These are phyloP conservation scores for Elgaria multicarinata DNA, from an alignment of 2,113 vertebrate species.

Conservation along the genomic window DNA sequence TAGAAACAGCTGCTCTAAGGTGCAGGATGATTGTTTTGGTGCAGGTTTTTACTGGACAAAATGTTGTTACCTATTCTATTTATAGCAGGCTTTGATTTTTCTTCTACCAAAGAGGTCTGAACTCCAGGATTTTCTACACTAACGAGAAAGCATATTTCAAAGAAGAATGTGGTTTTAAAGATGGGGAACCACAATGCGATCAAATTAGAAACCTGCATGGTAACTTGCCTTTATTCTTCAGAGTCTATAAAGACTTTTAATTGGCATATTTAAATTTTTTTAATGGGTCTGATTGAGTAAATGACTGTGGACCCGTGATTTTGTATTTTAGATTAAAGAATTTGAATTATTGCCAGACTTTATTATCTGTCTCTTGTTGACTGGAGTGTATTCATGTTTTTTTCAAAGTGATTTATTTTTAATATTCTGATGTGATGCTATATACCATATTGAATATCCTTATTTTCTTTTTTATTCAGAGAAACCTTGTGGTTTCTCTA, in stretches of 20 bases:
- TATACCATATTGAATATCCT: not conserved
- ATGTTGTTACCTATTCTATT: constrained; percentile 52
- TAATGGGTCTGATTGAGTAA: not conserved
- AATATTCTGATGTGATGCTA: not conserved
- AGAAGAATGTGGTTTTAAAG: constrained; percentile 34
- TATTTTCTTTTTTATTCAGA: not conserved
- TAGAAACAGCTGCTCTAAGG: constrained; percentile 49
- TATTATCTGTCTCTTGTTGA: not conserved
- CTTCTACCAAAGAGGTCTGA: constrained; percentile 49
- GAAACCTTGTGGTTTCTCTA: not conserved
- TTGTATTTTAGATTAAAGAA: constrained; percentile 14
- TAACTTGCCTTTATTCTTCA: constrained; percentile 45
- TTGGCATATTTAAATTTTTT: not conserved
- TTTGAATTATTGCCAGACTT: constrained; percentile 30
- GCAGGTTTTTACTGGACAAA: constrained; percentile 56
- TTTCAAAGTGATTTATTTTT: not conserved
- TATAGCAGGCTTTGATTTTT: not conserved
- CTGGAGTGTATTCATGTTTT: not conserved
- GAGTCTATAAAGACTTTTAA: constrained; percentile 31
- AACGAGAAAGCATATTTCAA: constrained; percentile 45
- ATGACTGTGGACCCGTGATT: not conserved
- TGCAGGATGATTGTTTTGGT: constrained; percentile 12
- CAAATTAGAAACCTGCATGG: not conserved
- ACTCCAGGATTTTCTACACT: constrained; percentile 67
- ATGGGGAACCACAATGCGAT: not conserved